Base-by-base conservation (phyloP, 1,140 invertebrate genomes). In the Scaptomyza hsui region DNA sequence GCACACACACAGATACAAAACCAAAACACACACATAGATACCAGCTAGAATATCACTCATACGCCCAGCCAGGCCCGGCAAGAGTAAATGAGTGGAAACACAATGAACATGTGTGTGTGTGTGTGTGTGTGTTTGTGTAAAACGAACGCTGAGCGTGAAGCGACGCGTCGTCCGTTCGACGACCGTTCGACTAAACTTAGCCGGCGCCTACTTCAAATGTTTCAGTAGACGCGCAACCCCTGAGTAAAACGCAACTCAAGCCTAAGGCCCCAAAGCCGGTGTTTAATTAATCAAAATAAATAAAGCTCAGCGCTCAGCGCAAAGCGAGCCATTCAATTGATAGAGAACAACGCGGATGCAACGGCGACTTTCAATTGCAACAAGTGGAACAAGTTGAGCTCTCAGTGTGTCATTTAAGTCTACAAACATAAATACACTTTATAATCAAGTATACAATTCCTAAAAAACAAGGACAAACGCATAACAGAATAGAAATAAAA, bases 141-240 rank as follows among this genome's bases (percentile, higher is more conserved):
- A 65, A 26, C 47, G 53, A 67, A 41, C 63, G 57, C 29, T 35
- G 55, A 60, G 26, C 61, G 61, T 49, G 39, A 47, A 65, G 15
- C 51, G 51, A 60, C 26, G 26, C 72, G 26, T 16, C 52, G 52
- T 42, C 37, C 37, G 52, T 39, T 53, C 51, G 67, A 51, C 65
- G 64, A 61, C 61, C 77, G n/a, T n/a, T n/a, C n/a, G n/a, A 78
- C 70, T 86, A 86, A 88, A 86, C 78, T 81, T 81, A 81, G 77
- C 82, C 75, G 86, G 77, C 77, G 72, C 69, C 76, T 80, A 74
- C 77, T 75, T 83, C 68, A 73, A 79, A 72, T 65, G 77, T 65
- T 55, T 89, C 89, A 90, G 89, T 90, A 82, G 83, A 53, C 78
- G 80, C 89, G 73, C 89, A 90, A 76, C 75, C 83, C 83, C 89